Evolutionary conservation across 2,797 vertebrate species (phyloP).

Genomic region (Limosa lapponica): DNA sequence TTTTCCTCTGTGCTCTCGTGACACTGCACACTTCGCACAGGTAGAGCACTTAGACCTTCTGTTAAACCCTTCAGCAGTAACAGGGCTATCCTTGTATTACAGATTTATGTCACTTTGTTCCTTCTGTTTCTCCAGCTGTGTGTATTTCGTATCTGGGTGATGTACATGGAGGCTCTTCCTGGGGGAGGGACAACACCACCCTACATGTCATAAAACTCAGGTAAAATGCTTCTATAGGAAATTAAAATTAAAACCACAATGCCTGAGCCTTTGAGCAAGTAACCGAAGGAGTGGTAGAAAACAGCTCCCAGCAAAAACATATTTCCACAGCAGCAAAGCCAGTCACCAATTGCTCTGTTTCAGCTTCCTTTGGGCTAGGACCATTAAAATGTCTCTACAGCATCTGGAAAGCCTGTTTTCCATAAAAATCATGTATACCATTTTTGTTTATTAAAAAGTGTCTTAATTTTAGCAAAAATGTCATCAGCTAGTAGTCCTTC

Average conservation of each 20-base stretch:
- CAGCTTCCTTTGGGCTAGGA: background rate
- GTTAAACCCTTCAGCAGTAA: background rate
- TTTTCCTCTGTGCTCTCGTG: background rate
- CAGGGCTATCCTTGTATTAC: background rate
- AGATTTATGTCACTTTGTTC: background rate
- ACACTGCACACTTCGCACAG: background rate
- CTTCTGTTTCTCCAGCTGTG: background rate
- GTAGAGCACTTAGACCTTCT: background rate
- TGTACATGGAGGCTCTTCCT: background rate
- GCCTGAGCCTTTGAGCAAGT: background rate
- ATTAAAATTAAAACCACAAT: background rate
- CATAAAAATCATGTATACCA: background rate
- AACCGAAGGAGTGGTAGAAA: background rate
- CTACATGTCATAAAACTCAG: background rate
- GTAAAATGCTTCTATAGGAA: background rate
- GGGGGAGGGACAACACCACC: background rate
- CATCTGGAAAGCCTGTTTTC: background rate
- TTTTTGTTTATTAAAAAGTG: background rate
- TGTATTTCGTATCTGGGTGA: background rate
- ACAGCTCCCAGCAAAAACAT: background rate
- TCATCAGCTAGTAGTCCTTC: background rate
- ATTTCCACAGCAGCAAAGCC: background rate
- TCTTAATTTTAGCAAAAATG: background rate
- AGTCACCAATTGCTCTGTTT: background rate
- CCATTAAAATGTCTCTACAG: background rate